Conservation (phyloP, 2,888 invertebrate genomes). For the Cryptocheilus praepositus region DNA sequence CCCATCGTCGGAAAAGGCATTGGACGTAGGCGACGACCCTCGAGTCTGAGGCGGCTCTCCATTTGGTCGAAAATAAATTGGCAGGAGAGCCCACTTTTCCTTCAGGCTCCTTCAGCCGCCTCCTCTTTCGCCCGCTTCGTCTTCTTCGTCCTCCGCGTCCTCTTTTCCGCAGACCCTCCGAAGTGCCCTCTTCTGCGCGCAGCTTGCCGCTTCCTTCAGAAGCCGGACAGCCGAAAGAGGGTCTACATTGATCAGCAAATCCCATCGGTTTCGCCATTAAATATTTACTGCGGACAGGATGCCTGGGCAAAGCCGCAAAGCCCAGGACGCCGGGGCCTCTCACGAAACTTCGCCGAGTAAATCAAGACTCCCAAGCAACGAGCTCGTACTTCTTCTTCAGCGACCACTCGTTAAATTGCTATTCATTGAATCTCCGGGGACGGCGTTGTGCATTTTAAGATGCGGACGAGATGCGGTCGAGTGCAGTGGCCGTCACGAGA, state of each 20-base stretch:
- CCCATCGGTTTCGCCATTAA: constrained; percentile 59
- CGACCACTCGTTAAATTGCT: too few species aligned
- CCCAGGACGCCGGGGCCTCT: constrained; percentile 4
- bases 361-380: constrained; percentile 13
- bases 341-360: too few species aligned
- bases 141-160: too few species aligned
- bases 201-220: constrained; percentile 20
- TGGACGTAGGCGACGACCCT: constrained; percentile 29
- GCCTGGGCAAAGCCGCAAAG: constrained; percentile 37
- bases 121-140: constrained; percentile 12
- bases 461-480: too few species aligned
- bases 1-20: constrained; percentile 19
- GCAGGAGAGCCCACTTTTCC: constrained; percentile 19
- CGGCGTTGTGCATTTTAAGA: too few species aligned
- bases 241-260: constrained; percentile 58
- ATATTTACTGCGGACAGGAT: constrained; percentile 54
- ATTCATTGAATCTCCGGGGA: too few species aligned
- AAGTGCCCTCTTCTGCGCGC: too few species aligned
- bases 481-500: too few species aligned
- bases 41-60: constrained; percentile 31
- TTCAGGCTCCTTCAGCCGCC: constrained; percentile 9
- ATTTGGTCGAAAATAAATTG: constrained; percentile 51
- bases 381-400: constrained; percentile 2
- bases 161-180: not conserved
- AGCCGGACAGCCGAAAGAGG: constrained; percentile 46